These are phyloP conservation scores for Rhynchomys soricoides DNA, from an alignment of 2,113 vertebrate species.

Conservation along the genomic window DNA sequence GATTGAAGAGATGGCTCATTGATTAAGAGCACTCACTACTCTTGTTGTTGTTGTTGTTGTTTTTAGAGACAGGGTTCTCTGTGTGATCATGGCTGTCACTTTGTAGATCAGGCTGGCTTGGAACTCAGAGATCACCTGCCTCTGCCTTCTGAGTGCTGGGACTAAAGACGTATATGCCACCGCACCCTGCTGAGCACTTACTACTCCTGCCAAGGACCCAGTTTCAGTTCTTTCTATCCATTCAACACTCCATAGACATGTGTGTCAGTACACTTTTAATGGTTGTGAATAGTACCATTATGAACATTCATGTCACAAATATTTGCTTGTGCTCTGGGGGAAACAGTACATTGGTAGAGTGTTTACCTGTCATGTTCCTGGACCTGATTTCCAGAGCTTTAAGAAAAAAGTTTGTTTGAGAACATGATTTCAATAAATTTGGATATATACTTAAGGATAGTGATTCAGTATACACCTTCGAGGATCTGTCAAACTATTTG, in stretches of 20 bases:
- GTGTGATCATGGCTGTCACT: background rate
- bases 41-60: too few species aligned
- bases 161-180: background rate
- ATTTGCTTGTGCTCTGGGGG: background rate
- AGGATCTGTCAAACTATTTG: background rate
- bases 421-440: background rate
- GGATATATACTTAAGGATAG: background rate
- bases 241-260: background rate
- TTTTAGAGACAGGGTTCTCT: background rate
- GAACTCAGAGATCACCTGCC: background rate
- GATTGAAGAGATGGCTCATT: background rate
- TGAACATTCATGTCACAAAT: background rate
- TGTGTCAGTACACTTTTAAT: background rate
- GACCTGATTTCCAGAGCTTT: background rate
- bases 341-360: background rate
- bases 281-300: background rate
- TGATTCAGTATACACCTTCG: background rate
- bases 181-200: background rate
- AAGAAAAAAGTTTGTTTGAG: background rate
- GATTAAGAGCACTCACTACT: too few species aligned
- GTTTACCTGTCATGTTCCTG: background rate
- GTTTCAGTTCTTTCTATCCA: background rate
- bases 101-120: background rate
- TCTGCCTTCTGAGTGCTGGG: background rate
- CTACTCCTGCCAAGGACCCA: background rate